phyloP scores from a whole-genome alignment of 2,888 invertebrate species.

The Brachylomia viminalis region DNA sequence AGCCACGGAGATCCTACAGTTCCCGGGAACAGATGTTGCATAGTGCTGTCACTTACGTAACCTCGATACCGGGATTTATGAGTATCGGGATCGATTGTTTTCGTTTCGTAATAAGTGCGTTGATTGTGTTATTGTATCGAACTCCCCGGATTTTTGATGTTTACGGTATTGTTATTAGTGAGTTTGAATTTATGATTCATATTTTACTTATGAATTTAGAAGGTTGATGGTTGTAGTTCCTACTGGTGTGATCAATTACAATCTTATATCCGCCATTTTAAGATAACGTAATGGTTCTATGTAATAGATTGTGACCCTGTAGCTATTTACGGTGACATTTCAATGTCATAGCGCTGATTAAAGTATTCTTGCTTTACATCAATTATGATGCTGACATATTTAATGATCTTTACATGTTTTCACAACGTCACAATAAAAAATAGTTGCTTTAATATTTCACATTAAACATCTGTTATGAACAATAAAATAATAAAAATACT shows the following conservation, averaged over 20 bases:
- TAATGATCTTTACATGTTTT: constrained; percentile 38
- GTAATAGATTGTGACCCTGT: constrained; percentile 23
- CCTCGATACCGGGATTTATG: constrained; percentile 53
- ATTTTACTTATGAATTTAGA: neutral
- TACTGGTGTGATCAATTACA: constrained; percentile 29
- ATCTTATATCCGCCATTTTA: constrained; percentile 20
- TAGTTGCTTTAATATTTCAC: constrained; percentile 11
- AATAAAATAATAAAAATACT: constrained; percentile 40
- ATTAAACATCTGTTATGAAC: constrained; percentile 25
- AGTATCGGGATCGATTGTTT: constrained; percentile 30
- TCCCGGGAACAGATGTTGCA: constrained; percentile 50
- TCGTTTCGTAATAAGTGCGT: constrained; percentile 27
- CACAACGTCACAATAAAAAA: constrained; percentile 15
- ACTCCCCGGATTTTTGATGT: constrained; percentile 21
- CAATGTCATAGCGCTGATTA: constrained; percentile 56
- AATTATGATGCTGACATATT: constrained; percentile 54
- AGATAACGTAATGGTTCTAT: constrained; percentile 15
- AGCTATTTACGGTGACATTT: constrained; percentile 37
- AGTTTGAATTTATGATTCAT: constrained; percentile 5
- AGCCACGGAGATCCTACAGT: constrained; percentile 22
- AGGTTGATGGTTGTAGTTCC: too few relatives aligned
- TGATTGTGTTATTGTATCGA: constrained; percentile 32
- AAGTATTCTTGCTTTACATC: constrained; percentile 42
- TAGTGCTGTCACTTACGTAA: constrained; percentile 57
- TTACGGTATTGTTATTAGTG: constrained; percentile 5